Percentiles rank a stretch among this genome's conserved stretches.
phyloP scores from a whole-genome alignment of 2,888 invertebrate species.

The Hanleya hanleyi region DNA sequence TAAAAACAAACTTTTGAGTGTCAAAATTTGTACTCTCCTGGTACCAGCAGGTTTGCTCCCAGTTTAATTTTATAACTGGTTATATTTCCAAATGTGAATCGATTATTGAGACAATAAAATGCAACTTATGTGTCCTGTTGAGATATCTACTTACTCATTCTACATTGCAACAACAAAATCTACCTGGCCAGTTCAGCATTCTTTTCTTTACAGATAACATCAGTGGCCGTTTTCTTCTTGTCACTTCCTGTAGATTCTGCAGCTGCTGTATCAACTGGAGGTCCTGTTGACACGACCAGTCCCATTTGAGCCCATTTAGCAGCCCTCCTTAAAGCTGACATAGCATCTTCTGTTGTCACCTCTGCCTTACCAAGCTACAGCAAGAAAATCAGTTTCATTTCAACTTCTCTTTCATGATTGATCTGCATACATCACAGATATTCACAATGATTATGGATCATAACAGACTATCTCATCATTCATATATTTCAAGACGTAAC shows the following conservation, averaged over 20 bases:
- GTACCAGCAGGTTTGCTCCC: not conserved
- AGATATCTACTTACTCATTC: too few species aligned
- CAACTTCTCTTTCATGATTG: too few species aligned
- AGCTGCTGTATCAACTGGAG: constrained; percentile 59
- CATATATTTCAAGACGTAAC: too few species aligned
- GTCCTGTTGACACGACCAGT: constrained; percentile 70
- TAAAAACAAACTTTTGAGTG: too few species aligned
- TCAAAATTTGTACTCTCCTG: not conserved
- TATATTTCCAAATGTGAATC: not conserved
- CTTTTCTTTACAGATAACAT: constrained; percentile 71
- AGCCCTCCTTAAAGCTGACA: constrained; percentile 67
- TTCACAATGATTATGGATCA: too few species aligned
- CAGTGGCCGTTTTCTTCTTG: constrained; percentile 68
- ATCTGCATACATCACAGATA: too few species aligned
- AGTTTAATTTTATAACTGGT: not conserved
- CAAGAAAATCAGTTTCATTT: too few species aligned
- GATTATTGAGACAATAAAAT: not conserved
- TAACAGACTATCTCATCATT: too few species aligned
- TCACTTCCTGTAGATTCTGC: constrained; percentile 54
- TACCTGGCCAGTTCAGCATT: constrained; percentile 71
- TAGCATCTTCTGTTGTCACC: constrained; percentile 70
- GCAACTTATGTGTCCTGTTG: not conserved
- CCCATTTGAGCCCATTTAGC: constrained; percentile 73
- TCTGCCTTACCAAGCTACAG: constrained; percentile 66
- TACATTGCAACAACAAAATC: too few species aligned